Percentiles rank a stretch among this genome's conserved stretches.
Conservation (phyloP, 1,140 invertebrate species). For the Paraescarpia echinospica region DNA sequence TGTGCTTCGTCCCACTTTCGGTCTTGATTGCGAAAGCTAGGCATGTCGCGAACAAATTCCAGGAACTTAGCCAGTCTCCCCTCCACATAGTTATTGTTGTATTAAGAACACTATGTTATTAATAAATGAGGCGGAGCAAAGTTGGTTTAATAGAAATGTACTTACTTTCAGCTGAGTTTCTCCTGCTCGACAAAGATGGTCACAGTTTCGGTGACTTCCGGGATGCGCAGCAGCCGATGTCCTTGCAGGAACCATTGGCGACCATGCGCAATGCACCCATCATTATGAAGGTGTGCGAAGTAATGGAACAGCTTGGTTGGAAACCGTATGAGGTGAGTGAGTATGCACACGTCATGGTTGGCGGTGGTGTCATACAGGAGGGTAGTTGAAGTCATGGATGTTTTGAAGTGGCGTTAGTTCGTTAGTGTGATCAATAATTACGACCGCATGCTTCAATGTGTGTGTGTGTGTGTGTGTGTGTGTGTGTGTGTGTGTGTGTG, state of each 20-base stretch:
- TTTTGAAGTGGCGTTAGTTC: background rate
- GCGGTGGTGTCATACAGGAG: background rate
- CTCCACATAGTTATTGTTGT: too few species aligned
- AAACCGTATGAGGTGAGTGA: constrained; percentile 27
- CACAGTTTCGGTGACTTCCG: constrained; percentile 22
- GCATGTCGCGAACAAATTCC: too few species aligned
- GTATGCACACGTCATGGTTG: background rate
- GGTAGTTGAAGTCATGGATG: background rate
- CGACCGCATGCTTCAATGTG: background rate
- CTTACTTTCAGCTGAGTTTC: constrained; percentile 29
- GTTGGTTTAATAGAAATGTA: too few species aligned
- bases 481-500: too few species aligned
- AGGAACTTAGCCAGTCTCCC: too few species aligned
- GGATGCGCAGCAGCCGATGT: constrained; percentile 31
- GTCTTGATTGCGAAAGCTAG: too few species aligned
- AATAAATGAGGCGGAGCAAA: too few species aligned
- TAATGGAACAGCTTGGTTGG: constrained; percentile 29
- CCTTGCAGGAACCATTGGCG: constrained; percentile 28
- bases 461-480: too few species aligned
- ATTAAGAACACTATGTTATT: too few species aligned
- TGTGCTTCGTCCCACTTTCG: too few species aligned
- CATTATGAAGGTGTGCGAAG: constrained; percentile 24
- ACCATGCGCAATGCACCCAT: constrained; percentile 26
- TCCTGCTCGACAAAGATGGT: constrained; percentile 25
- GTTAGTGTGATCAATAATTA: background rate